Evolutionary conservation across 1,140 invertebrate genomes (phyloP).

Genomic region (Drosophila sp.): DNA sequence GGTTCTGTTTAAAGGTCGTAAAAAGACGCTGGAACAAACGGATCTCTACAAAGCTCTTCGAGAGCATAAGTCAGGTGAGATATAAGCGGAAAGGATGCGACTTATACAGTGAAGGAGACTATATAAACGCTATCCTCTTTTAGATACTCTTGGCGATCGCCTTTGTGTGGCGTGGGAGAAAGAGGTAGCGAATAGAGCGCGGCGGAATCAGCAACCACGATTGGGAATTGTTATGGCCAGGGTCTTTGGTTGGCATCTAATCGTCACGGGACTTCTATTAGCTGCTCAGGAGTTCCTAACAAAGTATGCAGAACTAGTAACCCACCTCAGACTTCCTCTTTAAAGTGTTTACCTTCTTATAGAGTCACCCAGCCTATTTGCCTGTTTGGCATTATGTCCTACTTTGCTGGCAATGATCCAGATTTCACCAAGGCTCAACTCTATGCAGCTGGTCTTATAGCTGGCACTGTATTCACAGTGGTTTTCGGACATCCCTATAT

Average conservation of each 20-base stretch:
- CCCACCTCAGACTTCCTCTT: neutral
- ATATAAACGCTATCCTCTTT: too few species aligned
- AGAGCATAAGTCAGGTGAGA: constrained; percentile 84
- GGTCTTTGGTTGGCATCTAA: constrained; percentile 63
- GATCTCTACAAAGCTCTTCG: constrained; percentile 85
- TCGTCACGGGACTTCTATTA: constrained; percentile 35
- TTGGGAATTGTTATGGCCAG: constrained; percentile 43
- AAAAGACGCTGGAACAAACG: constrained; percentile 84
- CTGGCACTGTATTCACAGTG: constrained; percentile 84
- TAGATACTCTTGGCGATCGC: constrained; percentile 68
- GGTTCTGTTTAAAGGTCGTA: constrained; percentile 84
- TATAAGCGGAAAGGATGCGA: neutral
- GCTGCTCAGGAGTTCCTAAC: constrained; percentile 53
- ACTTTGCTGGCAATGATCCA: constrained; percentile 57
- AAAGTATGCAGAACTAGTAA: constrained; percentile 33
- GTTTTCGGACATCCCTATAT: constrained; percentile 86
- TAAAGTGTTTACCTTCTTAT: neutral
- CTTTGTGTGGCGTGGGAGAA: constrained; percentile 67
- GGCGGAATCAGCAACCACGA: constrained; percentile 46
- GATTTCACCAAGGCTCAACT: constrained; percentile 83
- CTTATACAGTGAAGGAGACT: neutral
- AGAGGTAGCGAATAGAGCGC: constrained; percentile 36
- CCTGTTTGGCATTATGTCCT: constrained; percentile 61
- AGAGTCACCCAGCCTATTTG: constrained; percentile 69
- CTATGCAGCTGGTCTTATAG: constrained; percentile 86